Percentiles rank a stretch among this genome's conserved stretches.
phyloP scores from a whole-genome alignment of 2,113 vertebrate genomes.

The Psittacula cyanocephala region DNA sequence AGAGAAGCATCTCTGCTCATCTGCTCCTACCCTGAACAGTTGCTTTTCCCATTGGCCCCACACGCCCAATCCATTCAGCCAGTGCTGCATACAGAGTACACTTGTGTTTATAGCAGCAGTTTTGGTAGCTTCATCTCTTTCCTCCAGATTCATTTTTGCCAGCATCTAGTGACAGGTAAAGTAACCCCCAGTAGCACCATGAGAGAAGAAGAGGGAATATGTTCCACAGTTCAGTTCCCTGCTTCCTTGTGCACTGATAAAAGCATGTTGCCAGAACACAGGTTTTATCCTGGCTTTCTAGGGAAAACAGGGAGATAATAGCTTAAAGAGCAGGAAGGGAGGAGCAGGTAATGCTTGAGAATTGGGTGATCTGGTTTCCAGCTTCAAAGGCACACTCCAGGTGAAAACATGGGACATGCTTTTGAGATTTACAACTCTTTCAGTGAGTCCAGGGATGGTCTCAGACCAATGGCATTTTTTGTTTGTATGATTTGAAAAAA shows the following conservation, averaged over 20 bases:
- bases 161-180: not conserved
- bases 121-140: not conserved
- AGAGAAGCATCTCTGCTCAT: not conserved
- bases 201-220: not conserved
- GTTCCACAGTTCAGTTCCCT: not conserved
- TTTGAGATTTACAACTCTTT: not conserved
- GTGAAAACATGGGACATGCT: not conserved
- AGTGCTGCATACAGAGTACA: not conserved
- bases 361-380: not conserved
- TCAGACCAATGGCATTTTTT: not conserved
- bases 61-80: not conserved
- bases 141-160: not conserved
- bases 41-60: not conserved
- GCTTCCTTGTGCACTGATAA: not conserved
- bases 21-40: not conserved
- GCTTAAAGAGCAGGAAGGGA: not conserved
- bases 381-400: not conserved
- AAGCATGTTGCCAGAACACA: not conserved
- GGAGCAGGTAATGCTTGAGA: not conserved
- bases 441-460: not conserved
- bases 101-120: not conserved
- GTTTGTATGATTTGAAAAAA: not conserved
- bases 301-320: not conserved
- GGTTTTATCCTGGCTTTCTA: not conserved
- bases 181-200: not conserved